Base-by-base conservation (phyloP, 53 echinoderm and acorn worm genomes). In the Temnopleurus reevesii region DNA sequence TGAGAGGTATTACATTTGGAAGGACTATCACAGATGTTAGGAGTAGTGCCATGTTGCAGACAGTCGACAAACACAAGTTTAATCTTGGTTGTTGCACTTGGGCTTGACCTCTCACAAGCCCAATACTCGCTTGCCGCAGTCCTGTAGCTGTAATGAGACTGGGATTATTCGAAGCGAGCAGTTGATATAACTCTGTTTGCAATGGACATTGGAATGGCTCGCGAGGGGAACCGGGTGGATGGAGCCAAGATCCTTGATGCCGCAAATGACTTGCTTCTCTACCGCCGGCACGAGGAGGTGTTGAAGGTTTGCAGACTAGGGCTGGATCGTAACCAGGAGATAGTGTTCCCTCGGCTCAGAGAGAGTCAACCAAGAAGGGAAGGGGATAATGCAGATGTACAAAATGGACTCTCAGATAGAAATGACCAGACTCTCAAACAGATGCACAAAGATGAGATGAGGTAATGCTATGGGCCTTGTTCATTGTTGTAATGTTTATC, bases 211-310 rank as follows among this genome's bases (percentile, higher is more conserved):
- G 90, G 81, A 10, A 47, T 47, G 29, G 85, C 44, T 29, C 41
- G 46, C 12, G 29, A 28, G 47, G 91, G 89, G 1, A 55, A 92
- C 47, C 85, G 85, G 81, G 84, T 92, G 46, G 91, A 93, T 27
- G 92, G 93, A 4, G 84, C 82, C 3, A 92, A 91, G 59, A 91
- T 95, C 36, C 57, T 95, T 44, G 92, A 95, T 77, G 89, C 91
- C 53, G 95, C 93, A 8, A 93, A 93, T 61, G 93, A 92, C 41
- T 86, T 93, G 46, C 92, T 95, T 12, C 82, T 95, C 57, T 95
- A 93, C 36, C 58, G 93, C 26, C 89, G 91, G 35, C 92, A 93
- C 88, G 92, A 92, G 34, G 93, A 95, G 34, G 93, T 95, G 18
- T 85, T 92, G 41, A 81, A 89, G 53, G 90, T 93, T 85, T 95